phyloP scores from a whole-genome alignment of 2,888 invertebrate genomes.

The Heteromurus nitidus region DNA sequence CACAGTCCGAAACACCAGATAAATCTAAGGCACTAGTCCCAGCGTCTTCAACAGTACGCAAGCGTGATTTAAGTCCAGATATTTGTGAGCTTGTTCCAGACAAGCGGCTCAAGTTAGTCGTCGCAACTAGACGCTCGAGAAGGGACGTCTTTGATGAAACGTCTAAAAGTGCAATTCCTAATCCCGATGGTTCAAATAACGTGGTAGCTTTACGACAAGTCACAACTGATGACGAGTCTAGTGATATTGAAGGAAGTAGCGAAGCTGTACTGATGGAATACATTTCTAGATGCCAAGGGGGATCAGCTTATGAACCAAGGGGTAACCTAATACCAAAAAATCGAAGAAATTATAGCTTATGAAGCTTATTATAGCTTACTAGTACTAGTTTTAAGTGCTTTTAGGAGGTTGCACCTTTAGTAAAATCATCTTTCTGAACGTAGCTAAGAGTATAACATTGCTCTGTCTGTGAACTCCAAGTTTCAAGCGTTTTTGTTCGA shows the following conservation, averaged over 20 bases:
- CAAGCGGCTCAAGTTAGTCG: conserved; percentile 19
- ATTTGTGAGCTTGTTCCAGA: conserved; percentile 65
- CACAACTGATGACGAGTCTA: conserved; percentile 48
- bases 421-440: too few species aligned
- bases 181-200: background rate
- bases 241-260: conserved; percentile 35
- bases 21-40: conserved; percentile 27
- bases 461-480: too few species aligned
- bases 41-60: conserved; percentile 9
- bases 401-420: too few species aligned
- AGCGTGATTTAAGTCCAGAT: conserved; percentile 64
- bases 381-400: too few species aligned
- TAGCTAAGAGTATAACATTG: too few species aligned
- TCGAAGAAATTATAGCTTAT: too few species aligned
- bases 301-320: conserved; percentile 33
- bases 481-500: too few species aligned
- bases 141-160: conserved; percentile 34
- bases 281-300: background rate
- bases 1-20: too few species aligned
- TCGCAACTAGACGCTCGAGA: conserved; percentile 38
- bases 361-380: too few species aligned
- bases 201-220: conserved; percentile 19
- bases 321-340: conserved; percentile 22
- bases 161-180: background rate
- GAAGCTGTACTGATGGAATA: conserved; percentile 9